phyloP scores from a whole-genome alignment of 2,113 vertebrate species.

The Engraulis encrasicolus region DNA sequence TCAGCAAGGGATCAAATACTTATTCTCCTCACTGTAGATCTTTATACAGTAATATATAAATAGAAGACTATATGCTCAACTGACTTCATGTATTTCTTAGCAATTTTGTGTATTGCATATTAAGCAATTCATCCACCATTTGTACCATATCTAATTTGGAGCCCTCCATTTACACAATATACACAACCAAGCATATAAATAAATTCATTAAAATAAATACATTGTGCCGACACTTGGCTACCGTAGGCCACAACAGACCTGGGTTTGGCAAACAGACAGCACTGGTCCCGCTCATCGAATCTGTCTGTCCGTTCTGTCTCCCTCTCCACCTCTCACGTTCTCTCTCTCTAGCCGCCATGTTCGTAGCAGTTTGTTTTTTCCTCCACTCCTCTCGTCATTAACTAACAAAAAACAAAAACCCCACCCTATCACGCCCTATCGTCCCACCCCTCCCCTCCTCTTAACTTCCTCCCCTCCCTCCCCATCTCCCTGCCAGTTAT shows the following conservation, averaged over 20 bases:
- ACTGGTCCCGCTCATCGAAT: conserved; percentile 6
- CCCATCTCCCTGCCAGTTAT: background rate
- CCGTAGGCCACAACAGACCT: background rate
- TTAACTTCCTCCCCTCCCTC: too few relatives aligned
- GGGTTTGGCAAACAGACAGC: background rate
- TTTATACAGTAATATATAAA: too few relatives aligned
- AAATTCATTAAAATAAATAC: background rate
- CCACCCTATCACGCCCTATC: background rate
- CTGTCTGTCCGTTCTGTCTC: background rate
- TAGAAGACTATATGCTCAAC: too few relatives aligned
- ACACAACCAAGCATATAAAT: too few relatives aligned
- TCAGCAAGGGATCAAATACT: too few relatives aligned
- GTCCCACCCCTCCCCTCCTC: too few relatives aligned
- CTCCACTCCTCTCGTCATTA: background rate
- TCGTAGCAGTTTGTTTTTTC: background rate
- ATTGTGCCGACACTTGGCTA: background rate
- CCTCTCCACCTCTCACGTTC: background rate
- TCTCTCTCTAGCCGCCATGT: background rate
- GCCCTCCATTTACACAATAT: too few relatives aligned
- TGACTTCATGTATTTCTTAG: too few relatives aligned
- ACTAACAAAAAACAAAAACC: conserved; percentile 1
- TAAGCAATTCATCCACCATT: too few relatives aligned
- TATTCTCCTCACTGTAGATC: too few relatives aligned
- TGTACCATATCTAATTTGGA: too few relatives aligned
- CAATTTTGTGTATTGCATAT: too few relatives aligned